Conservation (phyloP, 2,113 vertebrate genomes). For the Datnioides undecimradiatus region DNA sequence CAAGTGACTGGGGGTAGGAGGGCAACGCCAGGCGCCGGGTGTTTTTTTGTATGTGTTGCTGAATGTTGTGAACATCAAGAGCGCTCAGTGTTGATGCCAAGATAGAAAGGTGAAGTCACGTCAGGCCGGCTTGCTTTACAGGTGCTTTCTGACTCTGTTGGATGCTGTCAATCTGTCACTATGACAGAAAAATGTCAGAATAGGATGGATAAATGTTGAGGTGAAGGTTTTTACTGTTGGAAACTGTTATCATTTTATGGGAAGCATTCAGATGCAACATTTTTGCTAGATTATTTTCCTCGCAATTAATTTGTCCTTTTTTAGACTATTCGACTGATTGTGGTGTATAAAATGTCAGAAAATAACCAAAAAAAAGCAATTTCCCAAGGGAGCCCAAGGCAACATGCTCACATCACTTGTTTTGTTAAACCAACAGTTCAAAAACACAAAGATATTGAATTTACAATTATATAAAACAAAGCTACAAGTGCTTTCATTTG, state of each 20-base stretch:
- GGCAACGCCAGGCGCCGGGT: conserved; percentile 1
- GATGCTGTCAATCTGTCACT: conserved; percentile 52
- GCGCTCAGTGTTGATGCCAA: conserved; percentile 29
- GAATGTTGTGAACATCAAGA: conserved; percentile 54
- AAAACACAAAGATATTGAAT: background rate
- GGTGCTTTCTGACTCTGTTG: conserved; percentile 47
- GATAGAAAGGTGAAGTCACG: conserved; percentile 41
- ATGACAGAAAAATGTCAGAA: conserved; percentile 22
- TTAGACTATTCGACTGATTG: background rate
- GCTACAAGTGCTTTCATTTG: background rate
- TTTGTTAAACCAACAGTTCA: background rate
- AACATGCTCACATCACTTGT: background rate
- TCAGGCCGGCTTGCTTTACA: conserved; percentile 49
- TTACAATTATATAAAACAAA: background rate
- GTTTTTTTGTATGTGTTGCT: conserved; percentile 30
- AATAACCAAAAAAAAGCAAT: background rate
- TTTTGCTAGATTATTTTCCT: background rate
- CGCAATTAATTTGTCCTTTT: background rate
- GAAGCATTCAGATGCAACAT: too few species aligned
- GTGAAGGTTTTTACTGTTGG: conserved; percentile 2
- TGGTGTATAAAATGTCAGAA: background rate
- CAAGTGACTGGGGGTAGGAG: conserved; percentile 27
- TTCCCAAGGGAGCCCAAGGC: background rate
- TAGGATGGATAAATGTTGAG: background rate
- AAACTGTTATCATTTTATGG: background rate